A percentile compares a stretch with the other conserved stretches of the same genome.
phyloP scores from a whole-genome alignment of 1,140 invertebrate genomes.

The Hyphantria cunea region DNA sequence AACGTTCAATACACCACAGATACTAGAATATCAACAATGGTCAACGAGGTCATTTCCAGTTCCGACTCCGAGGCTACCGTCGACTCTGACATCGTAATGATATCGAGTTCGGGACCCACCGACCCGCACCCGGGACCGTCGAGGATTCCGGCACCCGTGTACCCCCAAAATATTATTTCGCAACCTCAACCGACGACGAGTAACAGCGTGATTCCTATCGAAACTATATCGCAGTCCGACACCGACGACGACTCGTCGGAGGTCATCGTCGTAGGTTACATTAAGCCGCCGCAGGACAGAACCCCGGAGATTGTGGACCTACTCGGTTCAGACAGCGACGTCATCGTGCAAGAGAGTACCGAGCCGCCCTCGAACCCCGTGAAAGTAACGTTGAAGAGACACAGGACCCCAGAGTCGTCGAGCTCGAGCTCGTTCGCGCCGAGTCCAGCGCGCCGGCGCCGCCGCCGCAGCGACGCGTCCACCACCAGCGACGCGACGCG shows the following conservation, averaged over 20 bases:
- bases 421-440: constrained; percentile 50
- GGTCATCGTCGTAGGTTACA: constrained; percentile 77
- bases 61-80: constrained; percentile 68
- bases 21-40: constrained; percentile 54
- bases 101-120: constrained; percentile 56
- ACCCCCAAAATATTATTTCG: constrained; percentile 56
- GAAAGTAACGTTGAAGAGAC: constrained; percentile 56
- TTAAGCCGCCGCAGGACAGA: constrained; percentile 82
- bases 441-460: constrained; percentile 31
- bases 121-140: constrained; percentile 59
- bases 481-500: constrained; percentile 36
- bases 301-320: constrained; percentile 83
- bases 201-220: constrained; percentile 69
- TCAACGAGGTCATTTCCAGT: constrained; percentile 72
- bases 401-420: constrained; percentile 40
- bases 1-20: constrained; percentile 80
- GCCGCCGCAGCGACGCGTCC: constrained; percentile 18
- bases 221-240: constrained; percentile 76
- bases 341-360: constrained; percentile 77
- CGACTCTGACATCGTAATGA: constrained; percentile 74
- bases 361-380: constrained; percentile 42
- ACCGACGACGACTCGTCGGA: constrained; percentile 73
- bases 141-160: constrained; percentile 48
- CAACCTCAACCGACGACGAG: constrained; percentile 25
- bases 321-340: constrained; percentile 82